Conservation (phyloP, 2,113 vertebrate species). For the Oenanthe oenanthe region DNA sequence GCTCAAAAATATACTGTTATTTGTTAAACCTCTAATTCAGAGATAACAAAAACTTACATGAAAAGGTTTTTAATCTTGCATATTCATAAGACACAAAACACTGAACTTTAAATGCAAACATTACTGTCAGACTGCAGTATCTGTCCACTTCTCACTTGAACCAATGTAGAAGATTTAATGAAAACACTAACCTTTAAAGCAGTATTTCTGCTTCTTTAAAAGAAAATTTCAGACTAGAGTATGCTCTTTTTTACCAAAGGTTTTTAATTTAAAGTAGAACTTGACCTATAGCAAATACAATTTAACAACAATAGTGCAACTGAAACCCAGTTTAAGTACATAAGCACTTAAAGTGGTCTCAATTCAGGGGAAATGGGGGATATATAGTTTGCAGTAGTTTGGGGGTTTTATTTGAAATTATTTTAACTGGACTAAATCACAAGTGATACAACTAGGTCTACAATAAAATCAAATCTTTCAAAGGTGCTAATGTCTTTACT, state of each 20-base stretch:
- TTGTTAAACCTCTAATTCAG: not conserved
- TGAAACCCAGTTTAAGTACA: not conserved
- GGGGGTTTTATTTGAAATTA: not conserved
- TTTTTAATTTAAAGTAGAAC: not conserved
- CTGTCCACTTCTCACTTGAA: not conserved
- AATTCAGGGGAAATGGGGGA: rapidly evolving
- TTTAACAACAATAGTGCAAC: not conserved
- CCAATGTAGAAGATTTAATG: not conserved
- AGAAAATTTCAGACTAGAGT: not conserved
- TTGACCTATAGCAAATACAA: not conserved
- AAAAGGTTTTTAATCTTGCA: not conserved
- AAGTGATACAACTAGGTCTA: not conserved
- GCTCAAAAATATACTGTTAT: not conserved
- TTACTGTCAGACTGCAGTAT: not conserved
- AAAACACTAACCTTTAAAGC: not conserved
- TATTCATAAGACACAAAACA: not conserved
- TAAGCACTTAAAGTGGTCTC: not conserved
- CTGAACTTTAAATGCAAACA: not conserved
- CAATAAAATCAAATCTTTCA: not conserved
- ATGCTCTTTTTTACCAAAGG: not conserved
- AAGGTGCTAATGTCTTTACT: not conserved
- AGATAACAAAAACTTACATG: not conserved
- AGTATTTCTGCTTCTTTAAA: not conserved
- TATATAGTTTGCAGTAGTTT: no score
- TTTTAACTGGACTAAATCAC: not conserved